These are phyloP conservation scores for Orchestia grillus DNA, from an alignment of 1,140 invertebrate species.

Conservation along the genomic window DNA sequence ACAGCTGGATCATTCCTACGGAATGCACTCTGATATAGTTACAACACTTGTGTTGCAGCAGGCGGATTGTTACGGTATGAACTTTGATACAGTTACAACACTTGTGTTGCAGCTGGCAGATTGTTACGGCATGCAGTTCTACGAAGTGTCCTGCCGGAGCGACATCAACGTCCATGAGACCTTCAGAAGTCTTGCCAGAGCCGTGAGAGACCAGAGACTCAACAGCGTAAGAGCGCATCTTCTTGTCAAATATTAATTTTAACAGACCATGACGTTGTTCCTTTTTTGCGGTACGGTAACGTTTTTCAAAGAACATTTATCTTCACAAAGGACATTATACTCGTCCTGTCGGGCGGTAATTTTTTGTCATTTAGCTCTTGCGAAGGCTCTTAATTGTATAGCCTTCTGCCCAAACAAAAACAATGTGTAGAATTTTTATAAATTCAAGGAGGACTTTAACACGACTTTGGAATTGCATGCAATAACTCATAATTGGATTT, in stretches of 20 bases:
- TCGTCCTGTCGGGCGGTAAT: neutral
- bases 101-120: conserved; percentile 81
- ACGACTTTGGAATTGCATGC: too few relatives aligned
- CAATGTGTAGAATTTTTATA: too few relatives aligned
- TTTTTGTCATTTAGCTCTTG: neutral
- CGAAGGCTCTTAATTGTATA: too few relatives aligned
- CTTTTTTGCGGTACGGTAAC: neutral
- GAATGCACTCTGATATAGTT: conserved; percentile 77
- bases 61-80: conserved; percentile 71
- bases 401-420: too few relatives aligned
- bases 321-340: neutral
- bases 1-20: conserved; percentile 89
- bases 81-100: neutral
- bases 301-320: neutral
- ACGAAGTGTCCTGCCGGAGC: conserved; percentile 91
- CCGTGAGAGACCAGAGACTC: conserved; percentile 84
- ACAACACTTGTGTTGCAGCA: conserved; percentile 75
- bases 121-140: conserved; percentile 92
- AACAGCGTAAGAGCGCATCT: conserved; percentile 75
- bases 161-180: conserved; percentile 91
- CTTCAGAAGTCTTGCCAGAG: conserved; percentile 84
- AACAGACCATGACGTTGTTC: neutral
- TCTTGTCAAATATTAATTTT: neutral
- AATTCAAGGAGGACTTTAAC: too few relatives aligned
- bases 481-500: too few relatives aligned